A percentile compares a stretch with the other conserved stretches of the same genome.
Evolutionary conservation across 2,113 vertebrate species (phyloP).

Genomic region (Scopus umbretta): DNA sequence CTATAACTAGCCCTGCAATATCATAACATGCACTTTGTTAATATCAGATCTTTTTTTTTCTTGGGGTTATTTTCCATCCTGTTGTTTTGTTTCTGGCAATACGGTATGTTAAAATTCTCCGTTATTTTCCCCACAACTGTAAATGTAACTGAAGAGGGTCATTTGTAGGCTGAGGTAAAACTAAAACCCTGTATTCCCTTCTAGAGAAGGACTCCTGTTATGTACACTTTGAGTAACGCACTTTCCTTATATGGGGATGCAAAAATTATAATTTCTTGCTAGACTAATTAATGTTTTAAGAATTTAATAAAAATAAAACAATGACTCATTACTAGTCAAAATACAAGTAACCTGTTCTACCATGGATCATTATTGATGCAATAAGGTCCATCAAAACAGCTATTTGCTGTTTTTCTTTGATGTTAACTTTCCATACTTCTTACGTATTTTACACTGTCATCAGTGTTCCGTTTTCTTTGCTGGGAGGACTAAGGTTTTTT

Average conservation of each 20-base stretch:
- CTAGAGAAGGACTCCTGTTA: not conserved
- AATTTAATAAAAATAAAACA: not conserved
- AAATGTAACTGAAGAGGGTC: not conserved
- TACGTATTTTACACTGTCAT: not conserved
- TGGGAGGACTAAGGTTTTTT: not conserved
- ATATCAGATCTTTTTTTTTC: not conserved
- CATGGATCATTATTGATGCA: not conserved
- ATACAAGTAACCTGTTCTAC: not conserved
- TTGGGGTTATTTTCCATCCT: not conserved
- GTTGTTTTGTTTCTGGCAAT: not conserved
- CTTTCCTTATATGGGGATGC: not conserved
- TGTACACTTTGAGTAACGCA: not conserved
- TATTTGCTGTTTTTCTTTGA: not conserved
- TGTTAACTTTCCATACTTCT: not conserved
- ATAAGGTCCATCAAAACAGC: not conserved
- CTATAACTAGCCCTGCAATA: not conserved
- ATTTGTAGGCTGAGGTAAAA: not conserved
- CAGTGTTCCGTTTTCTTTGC: not conserved
- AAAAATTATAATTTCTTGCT: not conserved
- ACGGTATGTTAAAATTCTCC: not conserved
- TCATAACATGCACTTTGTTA: not conserved
- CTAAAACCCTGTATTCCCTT: not conserved
- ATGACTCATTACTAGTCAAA: not conserved
- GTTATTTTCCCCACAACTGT: not conserved
- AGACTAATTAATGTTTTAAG: not conserved